phyloP scores from a whole-genome alignment of 2,888 invertebrate genomes.

The Epirrita christyi region DNA sequence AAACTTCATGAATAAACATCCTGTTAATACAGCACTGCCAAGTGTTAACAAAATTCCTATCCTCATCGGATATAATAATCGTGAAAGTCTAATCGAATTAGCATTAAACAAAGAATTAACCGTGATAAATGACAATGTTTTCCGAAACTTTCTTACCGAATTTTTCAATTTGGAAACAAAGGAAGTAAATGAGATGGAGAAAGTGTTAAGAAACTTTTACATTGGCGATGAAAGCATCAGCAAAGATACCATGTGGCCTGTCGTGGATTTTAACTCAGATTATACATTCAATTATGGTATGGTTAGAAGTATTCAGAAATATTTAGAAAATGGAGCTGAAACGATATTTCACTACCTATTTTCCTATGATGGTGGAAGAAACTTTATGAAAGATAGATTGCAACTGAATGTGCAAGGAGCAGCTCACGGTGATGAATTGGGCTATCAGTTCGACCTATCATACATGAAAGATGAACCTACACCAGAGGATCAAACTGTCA shows the following conservation, averaged over 20 bases:
- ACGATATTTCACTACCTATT: slow-evolving; percentile 59
- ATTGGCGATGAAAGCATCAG: slow-evolving; percentile 54
- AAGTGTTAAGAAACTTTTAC: slow-evolving; percentile 55
- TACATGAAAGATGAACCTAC: slow-evolving; percentile 41
- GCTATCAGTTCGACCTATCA: slow-evolving; percentile 54
- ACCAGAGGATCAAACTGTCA: slow-evolving; percentile 47
- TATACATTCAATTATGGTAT: slow-evolving; percentile 47
- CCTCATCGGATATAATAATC: slow-evolving; percentile 49
- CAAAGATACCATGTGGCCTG: slow-evolving; percentile 31
- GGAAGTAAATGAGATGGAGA: slow-evolving; percentile 43
- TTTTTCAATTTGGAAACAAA: slow-evolving; percentile 46
- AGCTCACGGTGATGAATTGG: slow-evolving; percentile 53
- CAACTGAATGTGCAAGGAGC: slow-evolving; percentile 48
- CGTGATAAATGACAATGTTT: slow-evolving; percentile 11
- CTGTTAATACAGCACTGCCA: slow-evolving; percentile 41
- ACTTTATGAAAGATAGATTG: slow-evolving; percentile 46
- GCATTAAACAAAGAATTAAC: slow-evolving; percentile 27
- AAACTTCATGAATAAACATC: slow-evolving; percentile 48
- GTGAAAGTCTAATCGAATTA: slow-evolving; percentile 39
- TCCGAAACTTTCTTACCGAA: slow-evolving; percentile 34
- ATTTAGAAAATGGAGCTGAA: slow-evolving; percentile 45
- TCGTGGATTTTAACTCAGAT: slow-evolving; percentile 56
- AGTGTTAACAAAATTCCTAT: slow-evolving; percentile 44
- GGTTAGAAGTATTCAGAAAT: slow-evolving; percentile 49
- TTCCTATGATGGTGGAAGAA: slow-evolving; percentile 57